A percentile compares a stretch with the other conserved stretches of the same genome.
Evolutionary conservation across 2,797 vertebrate species (phyloP).

Genomic region (Acomys russatus): DNA sequence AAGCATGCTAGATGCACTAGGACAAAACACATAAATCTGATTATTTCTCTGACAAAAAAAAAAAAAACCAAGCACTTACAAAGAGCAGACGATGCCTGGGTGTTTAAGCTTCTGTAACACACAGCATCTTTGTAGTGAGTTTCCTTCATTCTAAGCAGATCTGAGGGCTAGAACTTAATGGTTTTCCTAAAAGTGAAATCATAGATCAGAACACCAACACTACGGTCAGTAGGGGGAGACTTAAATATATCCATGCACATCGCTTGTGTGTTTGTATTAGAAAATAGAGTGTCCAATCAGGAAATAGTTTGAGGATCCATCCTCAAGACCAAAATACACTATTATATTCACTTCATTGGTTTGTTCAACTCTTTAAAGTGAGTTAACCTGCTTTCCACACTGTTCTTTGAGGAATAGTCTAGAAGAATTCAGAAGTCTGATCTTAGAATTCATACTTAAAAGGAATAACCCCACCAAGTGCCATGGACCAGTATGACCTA

Average conservation of each 20-base stretch:
- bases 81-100: neutral
- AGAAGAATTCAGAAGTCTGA: neutral
- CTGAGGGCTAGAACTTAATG: neutral
- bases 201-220: neutral
- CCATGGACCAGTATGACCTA: neutral
- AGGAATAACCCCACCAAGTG: neutral
- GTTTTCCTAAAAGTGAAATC: constrained; percentile 44
- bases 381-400: neutral
- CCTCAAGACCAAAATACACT: neutral
- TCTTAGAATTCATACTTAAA: neutral
- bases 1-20: constrained; percentile 49
- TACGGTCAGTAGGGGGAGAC: neutral
- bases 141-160: constrained; percentile 8
- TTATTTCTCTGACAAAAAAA: constrained; percentile 11
- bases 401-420: constrained; percentile 8
- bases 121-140: neutral
- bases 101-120: neutral
- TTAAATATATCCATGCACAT: neutral
- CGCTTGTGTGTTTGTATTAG: constrained; percentile 47
- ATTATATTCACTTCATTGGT: neutral
- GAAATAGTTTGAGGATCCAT: neutral
- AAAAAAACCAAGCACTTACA: neutral
- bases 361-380: neutral
- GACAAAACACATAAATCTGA: constrained; percentile 22
- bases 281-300: constrained; percentile 29